Base-by-base conservation (phyloP, 2,113 vertebrate genomes). In the Antidorcas marsupialis region DNA sequence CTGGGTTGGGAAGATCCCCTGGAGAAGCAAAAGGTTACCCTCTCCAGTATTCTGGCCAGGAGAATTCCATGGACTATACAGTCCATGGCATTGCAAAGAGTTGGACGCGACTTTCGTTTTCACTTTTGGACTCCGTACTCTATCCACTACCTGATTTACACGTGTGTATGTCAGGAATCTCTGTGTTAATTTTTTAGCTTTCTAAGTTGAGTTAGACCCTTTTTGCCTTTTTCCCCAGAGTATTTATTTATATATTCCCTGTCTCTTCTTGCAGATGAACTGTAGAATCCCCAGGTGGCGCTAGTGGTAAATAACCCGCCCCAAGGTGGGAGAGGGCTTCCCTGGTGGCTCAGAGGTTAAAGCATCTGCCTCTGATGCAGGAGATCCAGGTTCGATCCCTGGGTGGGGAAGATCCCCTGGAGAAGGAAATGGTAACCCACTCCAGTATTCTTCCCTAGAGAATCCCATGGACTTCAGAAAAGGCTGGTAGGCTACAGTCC, bases 21-120 rank as follows among this genome's bases (percentile, higher is more conserved):
- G n/a, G n/a, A 71, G 67, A 23, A 23, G 67, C 9, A 21, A 39
- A 71, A 39, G n/a, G 67, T 71, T 71, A 71, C n/a, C n/a, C n/a
- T 12, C n/a, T 71, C n/a, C n/a, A 71, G 19, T 71, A 39, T 71
- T 36, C n/a, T 39, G n/a, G 67, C 67, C n/a, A 12, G 67, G 67
- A 71, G n/a, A 71, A 71, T 71, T 71, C n/a, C n/a, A 71, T 21
- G 64, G 33, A 67, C 64, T 21, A 0, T 60, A 60, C 0, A 15
- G 59, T 71, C 2, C 9, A 36, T 36, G 17, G 64, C 1, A 5
- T 71, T 36, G n/a, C 64, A 71, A 71, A 21, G 17, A 71, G 64
- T 6, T n/a, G 17, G 64, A 21, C 0, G 0, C 0, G 0, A 11
- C n/a, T 36, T 36, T 36, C 4, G 23, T 36, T 67, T 55, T 93